phyloP scores from a whole-genome alignment of 2,113 vertebrate species.

The Alosa alosa region DNA sequence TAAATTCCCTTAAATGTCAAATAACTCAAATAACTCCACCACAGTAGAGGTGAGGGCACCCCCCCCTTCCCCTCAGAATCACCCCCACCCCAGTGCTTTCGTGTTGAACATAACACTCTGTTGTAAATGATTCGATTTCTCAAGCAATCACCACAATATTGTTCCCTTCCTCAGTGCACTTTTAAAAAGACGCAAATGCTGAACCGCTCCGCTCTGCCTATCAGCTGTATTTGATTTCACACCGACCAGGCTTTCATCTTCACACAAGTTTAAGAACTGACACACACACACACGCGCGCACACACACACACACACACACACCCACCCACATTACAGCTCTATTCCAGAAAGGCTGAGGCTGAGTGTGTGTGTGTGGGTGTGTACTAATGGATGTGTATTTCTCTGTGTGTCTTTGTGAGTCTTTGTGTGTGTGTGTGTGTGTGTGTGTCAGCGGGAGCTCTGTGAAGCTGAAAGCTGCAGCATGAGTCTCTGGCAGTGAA shows the following conservation, averaged over 20 bases:
- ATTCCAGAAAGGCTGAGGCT: not conserved
- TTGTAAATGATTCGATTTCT: not conserved
- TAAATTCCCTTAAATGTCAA: slow-evolving; percentile 59
- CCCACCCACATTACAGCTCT: not conserved
- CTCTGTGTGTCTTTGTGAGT: not conserved
- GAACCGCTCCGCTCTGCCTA: not conserved
- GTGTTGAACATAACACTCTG: not conserved
- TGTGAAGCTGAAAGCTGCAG: not conserved
- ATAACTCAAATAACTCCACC: not conserved
- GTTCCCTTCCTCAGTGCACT: not conserved
- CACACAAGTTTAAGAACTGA: not conserved
- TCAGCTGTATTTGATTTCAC: not conserved
- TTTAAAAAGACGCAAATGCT: not conserved
- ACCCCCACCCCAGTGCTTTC: too few relatives aligned
- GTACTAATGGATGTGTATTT: not conserved
- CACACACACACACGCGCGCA: not conserved
- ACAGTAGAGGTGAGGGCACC: not conserved
- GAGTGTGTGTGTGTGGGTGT: not conserved
- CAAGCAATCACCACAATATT: not conserved
- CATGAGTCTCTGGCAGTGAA: not conserved
- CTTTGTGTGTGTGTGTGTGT: not conserved
- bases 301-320: not conserved
- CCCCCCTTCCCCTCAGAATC: too few relatives aligned
- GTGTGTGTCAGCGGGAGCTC: not conserved
- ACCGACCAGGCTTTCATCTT: not conserved